Evolutionary conservation across 2,797 vertebrate species (phyloP).

Genomic region (Amniataba percoides): DNA sequence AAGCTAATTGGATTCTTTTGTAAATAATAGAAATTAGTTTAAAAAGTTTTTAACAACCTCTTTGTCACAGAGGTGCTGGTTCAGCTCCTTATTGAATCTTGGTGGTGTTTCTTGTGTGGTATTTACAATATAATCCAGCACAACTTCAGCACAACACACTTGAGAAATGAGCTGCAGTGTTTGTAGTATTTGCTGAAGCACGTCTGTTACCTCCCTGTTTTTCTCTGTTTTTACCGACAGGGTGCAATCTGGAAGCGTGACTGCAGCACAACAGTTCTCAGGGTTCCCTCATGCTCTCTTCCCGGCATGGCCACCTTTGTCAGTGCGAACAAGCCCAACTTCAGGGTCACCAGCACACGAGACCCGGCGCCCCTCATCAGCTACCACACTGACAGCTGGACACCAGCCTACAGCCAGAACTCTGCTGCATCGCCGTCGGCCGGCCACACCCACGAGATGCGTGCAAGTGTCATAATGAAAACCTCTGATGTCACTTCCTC

Average conservation of each 20-base stretch:
- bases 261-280: slow-evolving; percentile 82
- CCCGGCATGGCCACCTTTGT: slow-evolving; percentile 95
- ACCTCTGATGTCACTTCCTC: slow-evolving; percentile 90
- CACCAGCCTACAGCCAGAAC: slow-evolving; percentile 78
- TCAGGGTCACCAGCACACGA: slow-evolving; percentile 92
- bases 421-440: slow-evolving; percentile 62
- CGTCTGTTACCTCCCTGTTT: neutral
- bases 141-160: neutral
- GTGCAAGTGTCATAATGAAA: slow-evolving; percentile 98
- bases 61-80: neutral
- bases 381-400: slow-evolving; percentile 88
- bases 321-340: slow-evolving; percentile 90
- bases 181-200: neutral
- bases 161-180: slow-evolving; percentile 2
- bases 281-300: slow-evolving; percentile 86
- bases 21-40: neutral
- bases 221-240: slow-evolving; percentile 22
- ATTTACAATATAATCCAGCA: neutral
- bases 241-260: slow-evolving; percentile 52
- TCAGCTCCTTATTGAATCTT: neutral
- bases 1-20: neutral
- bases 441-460: slow-evolving; percentile 87
- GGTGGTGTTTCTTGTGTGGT: neutral
- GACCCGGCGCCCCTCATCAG: slow-evolving; percentile 89
- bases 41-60: neutral